A percentile compares a stretch with the other conserved stretches of the same genome.
Evolutionary conservation across 2,888 invertebrate species (phyloP).

Genomic region (Callyntrura sp.): DNA sequence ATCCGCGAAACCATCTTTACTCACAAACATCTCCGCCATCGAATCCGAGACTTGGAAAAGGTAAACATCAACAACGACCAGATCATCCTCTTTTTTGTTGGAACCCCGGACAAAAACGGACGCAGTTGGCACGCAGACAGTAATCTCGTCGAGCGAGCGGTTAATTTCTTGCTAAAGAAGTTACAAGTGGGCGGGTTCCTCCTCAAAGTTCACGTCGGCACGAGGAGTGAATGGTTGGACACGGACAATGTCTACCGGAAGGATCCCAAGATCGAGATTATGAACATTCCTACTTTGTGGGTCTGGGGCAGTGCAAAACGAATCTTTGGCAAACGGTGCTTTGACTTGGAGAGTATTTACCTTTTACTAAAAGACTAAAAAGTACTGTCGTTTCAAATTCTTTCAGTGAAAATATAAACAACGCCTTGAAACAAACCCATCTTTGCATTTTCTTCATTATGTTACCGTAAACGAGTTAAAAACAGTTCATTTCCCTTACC

Average conservation of each 20-base stretch:
- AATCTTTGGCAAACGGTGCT: slow-evolving; percentile 56
- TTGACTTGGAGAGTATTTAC: slow-evolving; percentile 65
- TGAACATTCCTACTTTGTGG: slow-evolving; percentile 63
- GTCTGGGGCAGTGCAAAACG: slow-evolving; percentile 60
- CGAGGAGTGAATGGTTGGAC: slow-evolving; percentile 62
- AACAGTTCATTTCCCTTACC: background rate
- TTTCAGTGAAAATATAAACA: slow-evolving; percentile 5
- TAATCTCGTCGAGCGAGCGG: slow-evolving; percentile 66
- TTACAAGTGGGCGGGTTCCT: slow-evolving; percentile 64
- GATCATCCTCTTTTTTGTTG: slow-evolving; percentile 66
- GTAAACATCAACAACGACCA: slow-evolving; percentile 63
- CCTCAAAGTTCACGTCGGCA: slow-evolving; percentile 66
- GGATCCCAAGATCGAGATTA: slow-evolving; percentile 50
- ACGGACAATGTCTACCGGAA: slow-evolving; percentile 53
- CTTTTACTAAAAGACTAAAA: slow-evolving; percentile 61
- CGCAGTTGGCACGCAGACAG: slow-evolving; percentile 68
- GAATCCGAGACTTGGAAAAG: slow-evolving; percentile 49
- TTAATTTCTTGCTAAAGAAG: slow-evolving; percentile 65
- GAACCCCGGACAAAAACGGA: slow-evolving; percentile 57
- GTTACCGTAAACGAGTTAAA: background rate
- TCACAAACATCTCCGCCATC: slow-evolving; percentile 49
- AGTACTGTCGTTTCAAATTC: background rate
- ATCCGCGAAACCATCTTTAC: slow-evolving; percentile 35
- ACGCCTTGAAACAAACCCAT: too few relatives aligned
- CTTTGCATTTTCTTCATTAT: background rate